These are phyloP conservation scores for Cranoglanis bouderius DNA, from an alignment of 2,113 vertebrate genomes.

Conservation along the genomic window DNA sequence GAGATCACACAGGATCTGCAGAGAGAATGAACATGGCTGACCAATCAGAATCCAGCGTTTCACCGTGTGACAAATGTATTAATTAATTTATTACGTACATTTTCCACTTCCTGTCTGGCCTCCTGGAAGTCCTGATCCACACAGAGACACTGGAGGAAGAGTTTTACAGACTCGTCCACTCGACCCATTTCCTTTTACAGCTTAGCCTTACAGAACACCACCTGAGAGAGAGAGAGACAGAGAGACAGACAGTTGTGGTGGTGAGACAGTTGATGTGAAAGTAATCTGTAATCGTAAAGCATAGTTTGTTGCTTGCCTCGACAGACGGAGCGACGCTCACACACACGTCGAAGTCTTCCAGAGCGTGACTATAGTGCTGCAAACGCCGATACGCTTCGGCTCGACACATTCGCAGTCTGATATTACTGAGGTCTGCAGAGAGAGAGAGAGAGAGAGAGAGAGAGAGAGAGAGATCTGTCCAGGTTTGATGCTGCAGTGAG, in stretches of 20 bases:
- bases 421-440: slow-evolving; percentile 74
- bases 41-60: background rate
- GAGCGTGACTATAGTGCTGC: slow-evolving; percentile 80
- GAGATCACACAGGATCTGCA: slow-evolving; percentile 85
- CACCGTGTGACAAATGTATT: background rate
- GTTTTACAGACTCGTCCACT: slow-evolving; percentile 85
- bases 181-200: slow-evolving; percentile 84
- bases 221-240: slow-evolving; percentile 65
- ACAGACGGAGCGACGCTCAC: slow-evolving; percentile 78
- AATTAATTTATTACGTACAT: slow-evolving; percentile 67
- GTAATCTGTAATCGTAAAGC: no score
- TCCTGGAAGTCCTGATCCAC: slow-evolving; percentile 86
- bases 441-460: no score
- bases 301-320: slow-evolving; percentile 76
- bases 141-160: slow-evolving; percentile 88
- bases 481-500: background rate
- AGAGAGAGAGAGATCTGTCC: no score
- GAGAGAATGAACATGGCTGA: background rate
- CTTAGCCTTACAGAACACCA: slow-evolving; percentile 86
- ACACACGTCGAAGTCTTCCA: slow-evolving; percentile 84
- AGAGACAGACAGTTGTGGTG: background rate
- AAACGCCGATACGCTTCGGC: slow-evolving; percentile 84
- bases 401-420: slow-evolving; percentile 78
- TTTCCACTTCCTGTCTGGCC: slow-evolving; percentile 86
- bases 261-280: background rate